Evolutionary conservation across 2,888 invertebrate genomes (phyloP).

Genomic region (Chorisops tibialis): DNA sequence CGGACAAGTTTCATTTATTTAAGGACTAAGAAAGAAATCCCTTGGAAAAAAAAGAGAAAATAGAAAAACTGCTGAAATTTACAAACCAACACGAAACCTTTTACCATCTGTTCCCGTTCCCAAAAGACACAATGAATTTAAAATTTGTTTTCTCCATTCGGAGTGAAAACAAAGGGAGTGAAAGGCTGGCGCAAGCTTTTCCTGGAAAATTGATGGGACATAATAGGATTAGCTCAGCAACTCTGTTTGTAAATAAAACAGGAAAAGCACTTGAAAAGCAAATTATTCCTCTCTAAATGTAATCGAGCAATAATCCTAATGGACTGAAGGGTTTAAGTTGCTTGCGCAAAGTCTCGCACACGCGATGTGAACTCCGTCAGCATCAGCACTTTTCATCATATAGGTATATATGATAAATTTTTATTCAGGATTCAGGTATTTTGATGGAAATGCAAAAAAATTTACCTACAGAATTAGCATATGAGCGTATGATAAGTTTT

Average conservation of each 20-base stretch:
- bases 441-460: no score
- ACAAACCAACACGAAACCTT: neutral
- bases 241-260: conserved; percentile 22
- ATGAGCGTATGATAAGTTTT: no score
- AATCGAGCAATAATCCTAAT: conserved; percentile 27
- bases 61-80: conserved; percentile 5
- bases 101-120: conserved; percentile 19
- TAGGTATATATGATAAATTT: no score
- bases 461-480: no score
- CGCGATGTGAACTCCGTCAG: no score
- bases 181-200: neutral
- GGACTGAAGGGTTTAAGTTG: conserved; percentile 21
- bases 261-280: conserved; percentile 21
- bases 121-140: conserved; percentile 22
- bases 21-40: neutral
- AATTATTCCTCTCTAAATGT: conserved; percentile 26
- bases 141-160: conserved; percentile 19
- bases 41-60: neutral
- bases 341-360: neutral
- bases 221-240: conserved; percentile 26
- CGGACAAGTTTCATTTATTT: no score
- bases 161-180: conserved; percentile 12
- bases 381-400: no score
- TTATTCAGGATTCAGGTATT: no score
- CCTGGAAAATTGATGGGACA: conserved; percentile 24